Evolutionary conservation across 2,797 vertebrate species (phyloP), one percentile per base, ranked within the genome.

Genomic region (Oreonectes daqikongensis): DNA sequence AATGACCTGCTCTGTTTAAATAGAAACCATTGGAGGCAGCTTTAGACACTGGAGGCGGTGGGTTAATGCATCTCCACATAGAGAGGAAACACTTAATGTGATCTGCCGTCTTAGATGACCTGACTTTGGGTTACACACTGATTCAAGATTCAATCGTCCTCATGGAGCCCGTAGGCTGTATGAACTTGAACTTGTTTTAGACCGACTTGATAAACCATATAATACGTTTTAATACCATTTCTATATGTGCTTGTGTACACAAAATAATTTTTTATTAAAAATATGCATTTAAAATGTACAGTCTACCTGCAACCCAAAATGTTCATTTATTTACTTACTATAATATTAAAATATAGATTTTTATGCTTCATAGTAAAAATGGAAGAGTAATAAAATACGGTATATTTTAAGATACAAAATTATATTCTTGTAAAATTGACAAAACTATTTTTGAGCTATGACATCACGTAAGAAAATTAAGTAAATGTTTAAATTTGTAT

Each of bases 71-170:
- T 60, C 64, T 65, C 55, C 40, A 30, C 14, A 14, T 35, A 61
- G 42, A 50, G 57, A 50, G 22, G 60, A 63, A 63, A 17, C 12
- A 5, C 22, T 80, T 78, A 80, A 82, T 79, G 71, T 72, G 78
- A 82, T 79, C 60, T 69, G 20, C 44, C 2, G 20, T 60, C 42
- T 76, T 66, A 64, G n/a, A 46, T 24, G 42, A 11, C 30, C 66
- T 11, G n/a, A 78, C 60, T 22, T 6, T 61, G 28, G 9, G 50
- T 60, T 61, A 7, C 8, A 7, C 8, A 18, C 1, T 32, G 59
- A 32, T 35, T 9, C 28, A 38, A n/a, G 32, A 20, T 61, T 61
- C 65, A 46, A 8, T 22, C 53, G 2, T 30, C 53, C 63, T 30
- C 38, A 12, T 57, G 15, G 40, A 57, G 5, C 24, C 6, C 55